These are phyloP conservation scores for Hirtodrosophila cameraria DNA, from an alignment of 2,888 invertebrate genomes.

Conservation along the genomic window DNA sequence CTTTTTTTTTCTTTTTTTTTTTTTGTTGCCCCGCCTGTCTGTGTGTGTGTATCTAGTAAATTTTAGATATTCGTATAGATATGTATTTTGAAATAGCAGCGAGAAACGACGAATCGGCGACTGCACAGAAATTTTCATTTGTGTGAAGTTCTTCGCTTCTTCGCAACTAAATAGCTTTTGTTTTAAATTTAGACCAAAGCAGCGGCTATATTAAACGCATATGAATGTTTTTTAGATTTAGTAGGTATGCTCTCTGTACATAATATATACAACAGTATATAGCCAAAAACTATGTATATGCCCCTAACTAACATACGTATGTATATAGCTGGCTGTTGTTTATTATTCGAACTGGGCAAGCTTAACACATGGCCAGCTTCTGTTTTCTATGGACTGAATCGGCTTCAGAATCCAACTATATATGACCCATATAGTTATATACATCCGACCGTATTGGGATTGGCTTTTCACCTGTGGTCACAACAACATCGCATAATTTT, in stretches of 20 bases:
- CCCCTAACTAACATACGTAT: no score
- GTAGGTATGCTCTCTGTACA: constrained; percentile 42
- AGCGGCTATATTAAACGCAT: constrained; percentile 78
- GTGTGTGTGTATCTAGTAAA: constrained; percentile 63
- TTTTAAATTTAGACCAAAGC: constrained; percentile 81
- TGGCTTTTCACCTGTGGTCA: constrained; percentile 32
- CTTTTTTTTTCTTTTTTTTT: constrained; percentile 11
- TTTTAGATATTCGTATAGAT: constrained; percentile 56
- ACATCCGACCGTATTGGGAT: constrained; percentile 20
- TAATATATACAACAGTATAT: constrained; percentile 29
- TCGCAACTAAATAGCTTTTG: constrained; percentile 81
- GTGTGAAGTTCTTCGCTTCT: constrained; percentile 81
- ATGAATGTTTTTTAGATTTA: constrained; percentile 79
- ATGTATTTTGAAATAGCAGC: constrained; percentile 63
- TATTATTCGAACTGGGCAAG: constrained; percentile 16
- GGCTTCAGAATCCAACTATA: constrained; percentile 5
- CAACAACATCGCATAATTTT: constrained; percentile 5
- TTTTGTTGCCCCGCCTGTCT: no score
- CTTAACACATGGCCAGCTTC: constrained; percentile 33
- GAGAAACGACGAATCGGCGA: constrained; percentile 30
- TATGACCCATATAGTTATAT: constrained; percentile 50
- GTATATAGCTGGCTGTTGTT: constrained; percentile 36
- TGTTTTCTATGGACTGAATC: constrained; percentile 5
- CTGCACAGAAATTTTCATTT: constrained; percentile 52
- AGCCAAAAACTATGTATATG: constrained; percentile 20